Base-by-base conservation (phyloP, 1,140 invertebrate genomes). In the Steinernema khuongi region DNA sequence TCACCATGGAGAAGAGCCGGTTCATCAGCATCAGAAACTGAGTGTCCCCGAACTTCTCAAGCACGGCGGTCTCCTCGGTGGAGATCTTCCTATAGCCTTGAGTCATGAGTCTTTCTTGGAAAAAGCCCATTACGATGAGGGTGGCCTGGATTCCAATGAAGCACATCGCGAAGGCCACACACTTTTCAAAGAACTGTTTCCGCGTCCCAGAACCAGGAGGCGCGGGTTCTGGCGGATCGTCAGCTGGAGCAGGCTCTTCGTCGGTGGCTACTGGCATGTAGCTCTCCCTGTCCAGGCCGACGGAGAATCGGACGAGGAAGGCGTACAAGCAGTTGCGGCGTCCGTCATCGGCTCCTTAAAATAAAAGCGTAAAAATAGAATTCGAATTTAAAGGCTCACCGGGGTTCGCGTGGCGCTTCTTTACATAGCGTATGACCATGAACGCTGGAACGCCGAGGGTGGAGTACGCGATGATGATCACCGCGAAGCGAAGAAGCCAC, bases 1-100 rank as follows among this genome's bases (percentile, higher is more conserved):
- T 18, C 4, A 74, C 44, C 1, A 85, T 70, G 17, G 79, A 74
- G 19, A 85, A 74, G 14, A 84, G 68, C 44, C 83, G 26, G 74
- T 84, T 84, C 22, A 75, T 74, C 36, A 84, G 79, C 17, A 84
- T 78, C 22, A 84, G 66, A 75, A 85, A 84, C 71, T 84, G 83
- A 0, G 82, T 75, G 71, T 84, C 83, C 26, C 77, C 76, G 67
- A 84, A 84, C 31, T 75, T 74, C 18, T 84, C 82, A 14, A 44
- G 50, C 30, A 50, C n/a, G 68, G 17, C 22, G 1, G 1, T 26
- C 33, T 44, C 44, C 29, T 17, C 33, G 17, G 44, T 68, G 1
- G 44, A 71, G 29, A 68, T 33, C 33, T 36, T 66, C 18, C 60
- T 66, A 75, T 84, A 84, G 19, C 73, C 74, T 68, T 71, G 69